Base-by-base conservation (phyloP, 2,888 invertebrate genomes). In the Prionchulus punctatus region DNA sequence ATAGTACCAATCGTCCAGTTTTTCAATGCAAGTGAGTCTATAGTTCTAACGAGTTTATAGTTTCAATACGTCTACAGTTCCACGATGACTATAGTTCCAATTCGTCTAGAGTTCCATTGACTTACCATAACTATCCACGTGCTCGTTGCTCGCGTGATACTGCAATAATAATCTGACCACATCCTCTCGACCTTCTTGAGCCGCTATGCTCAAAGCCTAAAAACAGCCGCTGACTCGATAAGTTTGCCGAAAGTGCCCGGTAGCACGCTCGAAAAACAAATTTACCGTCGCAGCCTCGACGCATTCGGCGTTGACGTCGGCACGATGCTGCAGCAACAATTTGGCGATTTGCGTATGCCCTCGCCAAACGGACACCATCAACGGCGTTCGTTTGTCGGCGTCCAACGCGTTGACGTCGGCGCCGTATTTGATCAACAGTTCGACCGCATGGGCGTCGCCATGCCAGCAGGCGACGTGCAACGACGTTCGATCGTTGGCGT, bases 181-280 rank as follows among this genome's bases (percentile, higher is more conserved):
- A 60, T 85, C 83, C 64, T 88, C 87, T 69, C 91, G 91, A 0
- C 92, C 92, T 72, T 92, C 92, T 72, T 92, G 92, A 0, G 92
- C 87, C 0, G 92, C 91, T 57, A 94, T 91, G 65, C 90, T 73
- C 59, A 94, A 76, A 7, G 92, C 90, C 18, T 92, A 91, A 50
- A 92, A 92, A 26, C 92, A 92, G 65, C 36, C 36, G n/a, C n/a
- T n/a, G n/a, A n/a, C n/a, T n/a, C n/a, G n/a, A n/a, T n/a, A n/a
- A n/a, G n/a, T n/a, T n/a, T n/a, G n/a, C n/a, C n/a, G n/a, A n/a
- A n/a, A n/a, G n/a, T n/a, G n/a, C n/a, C n/a, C n/a, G n/a, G n/a
- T n/a, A n/a, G n/a, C n/a, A n/a, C n/a, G n/a, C n/a, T n/a, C n/a
- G n/a, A n/a, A n/a, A n/a, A n/a, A n/a, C n/a, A n/a, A 36, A 36